Base-by-base conservation (phyloP, 2,888 invertebrate genomes). In the Heteromurus nitidus region DNA sequence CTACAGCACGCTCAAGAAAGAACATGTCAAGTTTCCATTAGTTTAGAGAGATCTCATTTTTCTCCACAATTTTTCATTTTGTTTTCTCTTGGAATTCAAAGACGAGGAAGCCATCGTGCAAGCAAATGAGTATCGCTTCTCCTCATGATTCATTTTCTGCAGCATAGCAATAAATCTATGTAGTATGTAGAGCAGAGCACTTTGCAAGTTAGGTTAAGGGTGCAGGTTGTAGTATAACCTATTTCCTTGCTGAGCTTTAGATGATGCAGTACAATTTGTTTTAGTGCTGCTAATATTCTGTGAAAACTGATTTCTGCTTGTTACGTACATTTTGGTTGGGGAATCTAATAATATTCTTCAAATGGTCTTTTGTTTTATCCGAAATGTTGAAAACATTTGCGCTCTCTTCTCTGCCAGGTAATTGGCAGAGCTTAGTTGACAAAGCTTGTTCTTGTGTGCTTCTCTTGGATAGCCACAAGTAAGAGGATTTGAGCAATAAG, bases 401-500 rank as follows among this genome's bases (percentile, higher is more conserved):
- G n/a, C n/a, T n/a, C n/a, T n/a, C n/a, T n/a, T 72, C 55, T 64
- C 74, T 47, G 65, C 74, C 60, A 80, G 80, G 80, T 80, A 80
- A 80, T 80, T 80, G 67, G 72, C 77, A 50, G 20, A 22, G 68
- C 60, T 73, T 58, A 62, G 74, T 68, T 47, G 68, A 80, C 80
- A 80, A 80, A 58, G 44, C 58, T 47, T 76, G 55, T 28, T 64
- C 11, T 47, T 22, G 64, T 74, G 36, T 18, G 42, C 69, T 70
- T 75, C 72, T 36, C 3, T 50, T 58, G 64, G 69, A 65, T 60
- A 60, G 28, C 70, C 80, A 75, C 82, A 83, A 82, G 74, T 80
- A 82, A 83, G 82, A 80, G 80, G 82, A 83, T 83, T 83, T 74
- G 58, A 58, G 76, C 65, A 80, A 74, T 80, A 75, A 74, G 36